Base-by-base conservation (phyloP, 1,140 invertebrate genomes). In the Drosophila sp. region DNA sequence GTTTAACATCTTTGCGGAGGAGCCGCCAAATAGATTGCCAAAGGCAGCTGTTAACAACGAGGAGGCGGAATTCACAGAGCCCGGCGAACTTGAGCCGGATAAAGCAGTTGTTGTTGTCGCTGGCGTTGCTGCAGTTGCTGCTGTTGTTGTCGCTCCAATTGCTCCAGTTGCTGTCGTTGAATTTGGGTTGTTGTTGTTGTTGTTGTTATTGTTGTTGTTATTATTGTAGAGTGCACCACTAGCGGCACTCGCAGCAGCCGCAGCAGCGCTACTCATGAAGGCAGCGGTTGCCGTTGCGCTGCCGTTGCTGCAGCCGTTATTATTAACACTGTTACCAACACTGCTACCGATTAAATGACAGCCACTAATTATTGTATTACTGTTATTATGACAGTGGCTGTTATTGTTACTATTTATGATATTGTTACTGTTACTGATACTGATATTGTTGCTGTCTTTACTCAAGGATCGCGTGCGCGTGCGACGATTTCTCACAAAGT, bases 1-100 rank as follows among this genome's bases (percentile, higher is more conserved):
- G 94, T 96, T 96, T 75, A 97, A 94, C 96, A 96, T 96, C 91
- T 96, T 96, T 80, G 95, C 94, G 92, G 96, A 95, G 84, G 84
- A 78, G 92, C 95, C 94, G 89, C 94, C 95, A 91, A 96, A 96
- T 69, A 96, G 94, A 91, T 95, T 95, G 92, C 95, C 95, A 93
- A 96, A 87, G 54, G 90, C 90, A 34, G 90, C 82, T 94, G 78
- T 87, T 21, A 87, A 32, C 61, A 87, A 63, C 61, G 82, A 89
- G 25, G 82, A 87, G 25, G 83, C 83, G 32, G 84, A 86, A 18
- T 73, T 82, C 5, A 74, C 65, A 5, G 82, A 87, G 14, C 81
- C 83, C 61, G 82, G 82, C 16, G 83, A 89, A 48, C 77, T 86
- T 50, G 57, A 87, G 51, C 73, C 80, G 53, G 81, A 86, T 11